These are phyloP conservation scores for Sebastes wilsoni DNA, from an alignment of 2,797 vertebrate genomes.

Conservation along the genomic window DNA sequence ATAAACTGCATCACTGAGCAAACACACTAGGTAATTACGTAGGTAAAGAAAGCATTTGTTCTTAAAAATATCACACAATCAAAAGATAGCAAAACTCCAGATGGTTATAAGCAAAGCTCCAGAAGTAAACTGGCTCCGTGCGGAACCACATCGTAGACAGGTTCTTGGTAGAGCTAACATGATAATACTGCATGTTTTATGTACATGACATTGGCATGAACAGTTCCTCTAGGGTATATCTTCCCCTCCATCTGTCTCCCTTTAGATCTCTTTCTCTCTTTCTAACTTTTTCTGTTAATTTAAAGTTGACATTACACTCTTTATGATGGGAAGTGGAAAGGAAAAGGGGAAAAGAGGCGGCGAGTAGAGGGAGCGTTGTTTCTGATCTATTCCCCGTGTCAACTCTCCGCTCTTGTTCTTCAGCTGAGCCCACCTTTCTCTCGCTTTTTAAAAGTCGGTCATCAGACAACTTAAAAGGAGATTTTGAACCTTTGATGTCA, in stretches of 20 bases:
- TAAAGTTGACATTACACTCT: constrained; percentile 2
- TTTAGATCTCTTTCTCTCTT: not conserved
- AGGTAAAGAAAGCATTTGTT: not conserved
- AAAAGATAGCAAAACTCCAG: not conserved
- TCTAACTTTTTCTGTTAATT: constrained; percentile 10
- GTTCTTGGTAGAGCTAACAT: not conserved
- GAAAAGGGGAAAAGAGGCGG: constrained; percentile 15
- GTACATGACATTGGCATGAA: not conserved
- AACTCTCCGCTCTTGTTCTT: constrained; percentile 27
- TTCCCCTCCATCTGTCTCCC: not conserved
- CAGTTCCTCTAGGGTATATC: not conserved
- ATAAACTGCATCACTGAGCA: too few species aligned
- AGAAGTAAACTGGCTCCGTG: not conserved
- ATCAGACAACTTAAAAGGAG: constrained; percentile 44
- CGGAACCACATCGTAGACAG: not conserved
- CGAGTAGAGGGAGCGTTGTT: constrained; percentile 5
- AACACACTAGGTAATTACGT: not conserved
- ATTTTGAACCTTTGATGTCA: constrained; percentile 53
- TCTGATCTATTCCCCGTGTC: constrained; percentile 42
- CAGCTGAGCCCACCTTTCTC: constrained; percentile 35
- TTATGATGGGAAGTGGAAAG: not conserved
- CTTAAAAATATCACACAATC: not conserved
- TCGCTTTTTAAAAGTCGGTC: constrained; percentile 31
- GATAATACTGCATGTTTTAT: not conserved
- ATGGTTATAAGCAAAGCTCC: not conserved